These are phyloP conservation scores for Ophiodon elongatus DNA, from an alignment of 2,113 vertebrate genomes.

Conservation along the genomic window DNA sequence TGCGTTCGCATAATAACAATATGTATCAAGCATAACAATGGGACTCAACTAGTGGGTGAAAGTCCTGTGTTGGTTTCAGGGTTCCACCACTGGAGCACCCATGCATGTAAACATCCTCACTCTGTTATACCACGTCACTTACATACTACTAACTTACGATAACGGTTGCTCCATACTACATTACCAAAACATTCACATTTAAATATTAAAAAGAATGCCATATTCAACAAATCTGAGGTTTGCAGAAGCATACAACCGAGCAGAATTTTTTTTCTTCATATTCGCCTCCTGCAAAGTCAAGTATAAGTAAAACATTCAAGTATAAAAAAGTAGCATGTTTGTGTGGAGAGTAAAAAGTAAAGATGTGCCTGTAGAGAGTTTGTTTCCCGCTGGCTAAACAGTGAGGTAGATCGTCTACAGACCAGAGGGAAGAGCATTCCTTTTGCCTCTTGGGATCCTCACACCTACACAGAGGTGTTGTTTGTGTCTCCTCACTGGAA, in stretches of 20 bases:
- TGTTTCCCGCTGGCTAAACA: not conserved
- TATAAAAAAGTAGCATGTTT: not conserved
- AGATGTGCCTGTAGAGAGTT: not conserved
- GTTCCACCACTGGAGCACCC: not conserved
- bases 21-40: no score
- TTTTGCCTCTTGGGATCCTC: constrained; percentile 4
- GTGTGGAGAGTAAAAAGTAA: not conserved
- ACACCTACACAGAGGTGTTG: constrained; percentile 1
- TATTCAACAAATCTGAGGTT: not conserved
- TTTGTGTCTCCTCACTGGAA: constrained; percentile 12
- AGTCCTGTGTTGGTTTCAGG: no score
- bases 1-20: no score
- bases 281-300: not conserved
- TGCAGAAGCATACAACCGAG: not conserved
- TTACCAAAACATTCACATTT: not conserved
- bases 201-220: not conserved
- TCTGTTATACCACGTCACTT: not conserved
- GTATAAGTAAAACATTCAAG: not conserved
- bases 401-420: not conserved
- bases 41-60: no score
- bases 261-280: not conserved
- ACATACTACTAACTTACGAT: not conserved
- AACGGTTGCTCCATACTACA: not conserved
- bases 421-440: not conserved
- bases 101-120: not conserved